Evolutionary conservation across 1,140 invertebrate species (phyloP), one percentile per base, ranked within the genome.

Genomic region (Drosophila hydei): DNA sequence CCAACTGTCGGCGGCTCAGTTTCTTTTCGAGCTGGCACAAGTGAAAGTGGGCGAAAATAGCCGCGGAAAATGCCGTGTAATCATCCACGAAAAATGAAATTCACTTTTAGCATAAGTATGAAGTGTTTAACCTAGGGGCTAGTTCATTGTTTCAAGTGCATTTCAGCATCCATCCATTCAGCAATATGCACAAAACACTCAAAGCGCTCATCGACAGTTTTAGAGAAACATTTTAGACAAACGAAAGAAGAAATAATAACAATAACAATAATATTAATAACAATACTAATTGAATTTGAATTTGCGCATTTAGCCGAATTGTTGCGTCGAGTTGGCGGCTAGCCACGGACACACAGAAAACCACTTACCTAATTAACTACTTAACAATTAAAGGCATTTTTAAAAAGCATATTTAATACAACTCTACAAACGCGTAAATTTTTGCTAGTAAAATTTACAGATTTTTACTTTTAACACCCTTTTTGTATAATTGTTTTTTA

Each of bases 361-460:
- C 63, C 75, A 83, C 21, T 64, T 65, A 83, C 27, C 48, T 63
- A 75, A 27, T 65, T 70, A 43, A 78, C 51, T 54, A 65, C 59
- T 47, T 55, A 72, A 54, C 65, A 74, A 59, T 64, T 79, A 71
- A 74, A 61, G 59, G 81, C 70, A 74, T 88, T 87, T 87, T 89
- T 67, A 43, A 65, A 65, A 30, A 51, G 40, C 63, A 80, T 63
- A 79, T 74, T 50, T 65, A 64, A 73, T 68, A 59, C 47, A 54
- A 54, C 42, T 48, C 51, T 59, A 65, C 75, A 62, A 45, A 45
- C 18, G 54, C 77, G 78, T 75, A 77, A 75, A 69, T 75, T 60
- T 88, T 88, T 88, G 83, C 84, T 88, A 88, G 83, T 89, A 88
- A 88, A 88, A 88, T 88, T 88, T 88, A 88, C 84, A 88, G 72